Base-by-base conservation (phyloP, 2,888 invertebrate genomes). In the Hirtodrosophila histrioides region DNA sequence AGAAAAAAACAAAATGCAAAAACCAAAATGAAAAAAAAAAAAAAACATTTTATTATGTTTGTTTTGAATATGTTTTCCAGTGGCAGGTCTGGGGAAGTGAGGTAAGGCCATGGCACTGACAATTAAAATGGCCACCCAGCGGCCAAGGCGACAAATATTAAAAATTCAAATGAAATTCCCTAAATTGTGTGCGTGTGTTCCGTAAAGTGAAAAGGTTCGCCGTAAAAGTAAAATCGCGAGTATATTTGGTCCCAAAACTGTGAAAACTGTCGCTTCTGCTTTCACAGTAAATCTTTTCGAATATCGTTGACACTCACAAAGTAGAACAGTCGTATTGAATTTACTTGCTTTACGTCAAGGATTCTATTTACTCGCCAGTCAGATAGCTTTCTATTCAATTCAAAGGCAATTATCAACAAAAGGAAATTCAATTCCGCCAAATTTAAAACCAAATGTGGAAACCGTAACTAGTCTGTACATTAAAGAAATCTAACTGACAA, bases 51-150 rank as follows among this genome's bases (percentile, higher is more conserved):
- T 72, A 78, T 72, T 72, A 69, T 69, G 69, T 85, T 79, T 77
- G 66, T 79, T 81, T 81, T 79, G 55, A 78, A 75, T 69, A 63
- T 68, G 69, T 68, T 77, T 71, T 53, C 53, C 53, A 56, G 51
- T 49, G 39, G 36, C 39, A 40, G 29, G 12, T 31, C 37, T 23
- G 35, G 45, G 27, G 41, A 10, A 36, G 1, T 27, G 46, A 27
- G 70, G 33, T 46, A 10, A 24, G 33, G 36, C 39, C 27, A 48
- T 12, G 54, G 24, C 54, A 39, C 60, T 57, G 60, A 68, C 71
- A 75, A 72, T 68, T 72, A 72, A 72, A 72, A 58, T 55, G 58
- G 40, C 39, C 56, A 35, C 9, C 50, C 55, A 58, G 66, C 36
- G 73, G 49, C 62, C 56, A 61, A 67, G 67, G 55, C 62, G 62